These are phyloP conservation scores for Melierax canorus DNA, from an alignment of 2,113 vertebrate genomes.

Conservation along the genomic window DNA sequence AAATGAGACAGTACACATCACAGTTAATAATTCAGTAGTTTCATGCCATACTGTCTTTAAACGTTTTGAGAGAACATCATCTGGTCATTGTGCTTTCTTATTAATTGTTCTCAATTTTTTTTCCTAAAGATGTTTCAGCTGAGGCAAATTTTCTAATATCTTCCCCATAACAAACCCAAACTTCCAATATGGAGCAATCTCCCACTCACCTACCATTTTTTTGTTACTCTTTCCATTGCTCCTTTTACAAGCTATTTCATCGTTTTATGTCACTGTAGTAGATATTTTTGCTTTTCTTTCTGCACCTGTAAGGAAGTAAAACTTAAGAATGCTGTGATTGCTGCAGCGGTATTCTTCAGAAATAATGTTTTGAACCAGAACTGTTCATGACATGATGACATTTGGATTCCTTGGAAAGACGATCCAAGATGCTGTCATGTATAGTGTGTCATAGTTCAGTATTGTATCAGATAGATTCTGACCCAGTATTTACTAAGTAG, in stretches of 20 bases:
- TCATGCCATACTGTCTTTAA: not conserved
- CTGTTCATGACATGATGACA: not conserved
- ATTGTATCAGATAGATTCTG: not conserved
- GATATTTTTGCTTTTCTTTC: not conserved
- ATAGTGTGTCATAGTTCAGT: not conserved
- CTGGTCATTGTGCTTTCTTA: not conserved
- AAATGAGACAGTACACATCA: not conserved
- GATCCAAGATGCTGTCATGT: not conserved
- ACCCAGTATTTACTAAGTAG: not conserved
- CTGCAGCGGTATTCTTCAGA: not conserved
- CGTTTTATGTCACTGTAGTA: not conserved
- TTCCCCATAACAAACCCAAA: not conserved
- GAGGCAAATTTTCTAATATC: not conserved
- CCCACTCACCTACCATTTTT: not conserved
- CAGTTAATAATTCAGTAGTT: not conserved
- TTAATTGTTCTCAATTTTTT: not conserved
- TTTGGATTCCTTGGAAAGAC: not conserved
- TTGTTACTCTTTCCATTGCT: not conserved
- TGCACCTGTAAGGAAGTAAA: not conserved
- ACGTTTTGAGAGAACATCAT: not conserved
- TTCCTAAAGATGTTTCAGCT: not conserved
- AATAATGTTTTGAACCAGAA: not conserved
- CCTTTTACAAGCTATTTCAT: not conserved
- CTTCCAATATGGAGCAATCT: not conserved
- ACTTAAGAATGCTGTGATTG: not conserved